phyloP scores from a whole-genome alignment of 2,888 invertebrate species.

The Serrognathus titanus region DNA sequence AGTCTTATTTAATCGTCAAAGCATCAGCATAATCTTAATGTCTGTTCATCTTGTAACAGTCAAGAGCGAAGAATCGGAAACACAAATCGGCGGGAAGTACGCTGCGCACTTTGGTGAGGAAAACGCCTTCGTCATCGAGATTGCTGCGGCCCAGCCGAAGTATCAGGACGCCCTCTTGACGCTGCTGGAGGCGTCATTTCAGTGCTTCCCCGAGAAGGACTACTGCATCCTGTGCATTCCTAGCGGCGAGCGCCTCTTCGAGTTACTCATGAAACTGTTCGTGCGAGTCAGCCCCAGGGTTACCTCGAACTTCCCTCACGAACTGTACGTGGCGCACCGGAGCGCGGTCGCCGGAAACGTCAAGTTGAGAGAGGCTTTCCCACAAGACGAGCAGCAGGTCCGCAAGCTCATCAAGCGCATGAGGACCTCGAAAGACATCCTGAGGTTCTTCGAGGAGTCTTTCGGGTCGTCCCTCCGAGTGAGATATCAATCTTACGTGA shows the following conservation, averaged over 20 bases:
- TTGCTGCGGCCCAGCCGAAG: constrained; percentile 56
- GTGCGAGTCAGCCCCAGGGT: constrained; percentile 39
- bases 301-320: constrained; percentile 45
- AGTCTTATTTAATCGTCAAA: too few species aligned
- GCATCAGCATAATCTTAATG: too few species aligned
- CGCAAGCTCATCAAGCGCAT: constrained; percentile 30
- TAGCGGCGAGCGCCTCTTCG: constrained; percentile 50
- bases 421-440: too few species aligned
- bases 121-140: constrained; percentile 62
- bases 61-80: too few species aligned
- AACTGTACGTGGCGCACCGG: constrained; percentile 49
- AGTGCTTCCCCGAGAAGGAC: constrained; percentile 62
- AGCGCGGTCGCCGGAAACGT: constrained; percentile 34
- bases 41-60: too few species aligned
- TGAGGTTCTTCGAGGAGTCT: too few species aligned
- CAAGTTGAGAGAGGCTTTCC: constrained; percentile 30
- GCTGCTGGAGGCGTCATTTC: constrained; percentile 64
- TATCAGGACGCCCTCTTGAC: constrained; percentile 56
- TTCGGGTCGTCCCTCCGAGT: too few species aligned
- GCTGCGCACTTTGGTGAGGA: constrained; percentile 42
- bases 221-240: constrained; percentile 62
- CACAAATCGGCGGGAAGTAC: too few species aligned
- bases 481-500: neutral
- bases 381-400: constrained; percentile 26
- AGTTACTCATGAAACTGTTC: constrained; percentile 43